Evolutionary conservation across 92 coral and sea anemone genomes (phyloP).

Genomic region (Montipora capitata): DNA sequence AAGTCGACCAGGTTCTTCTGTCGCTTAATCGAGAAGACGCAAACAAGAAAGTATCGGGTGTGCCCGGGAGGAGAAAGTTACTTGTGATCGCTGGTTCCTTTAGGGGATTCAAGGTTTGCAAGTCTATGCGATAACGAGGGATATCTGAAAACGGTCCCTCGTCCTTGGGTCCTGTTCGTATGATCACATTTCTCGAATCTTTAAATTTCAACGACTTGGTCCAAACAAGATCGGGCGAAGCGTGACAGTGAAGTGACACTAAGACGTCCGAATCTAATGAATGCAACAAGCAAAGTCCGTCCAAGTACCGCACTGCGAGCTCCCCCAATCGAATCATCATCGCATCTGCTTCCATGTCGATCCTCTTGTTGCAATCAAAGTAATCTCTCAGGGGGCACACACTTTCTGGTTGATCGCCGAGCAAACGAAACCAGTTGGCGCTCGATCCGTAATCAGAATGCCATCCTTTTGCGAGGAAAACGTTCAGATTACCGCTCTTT

Average conservation of each 20-base stretch:
- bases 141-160: no score
- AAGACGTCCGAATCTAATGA: neutral
- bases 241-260: neutral
- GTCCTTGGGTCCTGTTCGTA: neutral
- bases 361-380: neutral
- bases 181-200: neutral
- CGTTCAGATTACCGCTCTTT: neutral
- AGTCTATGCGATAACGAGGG: neutral
- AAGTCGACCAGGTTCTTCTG: no score
- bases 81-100: neutral
- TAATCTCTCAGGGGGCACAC: conserved; percentile 1
- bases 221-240: neutral
- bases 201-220: neutral
- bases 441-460: neutral
- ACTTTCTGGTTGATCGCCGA: neutral
- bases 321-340: neutral
- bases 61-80: neutral
- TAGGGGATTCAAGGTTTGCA: neutral
- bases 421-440: neutral
- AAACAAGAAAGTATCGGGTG: neutral
- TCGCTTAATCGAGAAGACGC: neutral
- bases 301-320: neutral
- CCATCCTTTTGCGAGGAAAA: conserved; percentile 17
- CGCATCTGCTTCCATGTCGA: conserved; percentile 16
- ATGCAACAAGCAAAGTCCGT: neutral